Evolutionary conservation across 2,888 invertebrate species (phyloP).

Genomic region (Stenodema calcarata): DNA sequence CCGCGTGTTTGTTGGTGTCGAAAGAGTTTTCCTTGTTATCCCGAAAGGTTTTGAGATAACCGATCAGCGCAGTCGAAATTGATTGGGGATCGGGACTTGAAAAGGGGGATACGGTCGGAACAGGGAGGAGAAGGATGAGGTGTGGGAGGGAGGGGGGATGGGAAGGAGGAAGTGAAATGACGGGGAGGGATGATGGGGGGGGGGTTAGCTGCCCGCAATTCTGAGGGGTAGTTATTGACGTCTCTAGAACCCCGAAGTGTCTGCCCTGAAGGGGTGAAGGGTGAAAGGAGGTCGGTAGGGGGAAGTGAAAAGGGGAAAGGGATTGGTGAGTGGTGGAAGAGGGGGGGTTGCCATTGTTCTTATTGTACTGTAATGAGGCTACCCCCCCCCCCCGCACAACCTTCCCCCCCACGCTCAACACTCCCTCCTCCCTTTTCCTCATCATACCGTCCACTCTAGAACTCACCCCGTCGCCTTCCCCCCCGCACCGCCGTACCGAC

Average conservation of each 20-base stretch:
- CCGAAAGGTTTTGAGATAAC: neutral
- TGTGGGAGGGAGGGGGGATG: neutral
- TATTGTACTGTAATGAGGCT: constrained; percentile 56
- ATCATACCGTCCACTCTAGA: neutral
- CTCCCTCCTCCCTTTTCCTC: neutral
- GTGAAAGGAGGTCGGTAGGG: constrained; percentile 3
- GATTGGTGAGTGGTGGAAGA: constrained; percentile 25
- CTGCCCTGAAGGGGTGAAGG: constrained; percentile 27
- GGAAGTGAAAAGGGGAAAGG: neutral
- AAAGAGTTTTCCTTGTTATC: neutral
- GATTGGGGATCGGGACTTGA: neutral
- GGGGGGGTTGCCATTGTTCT: constrained; percentile 55
- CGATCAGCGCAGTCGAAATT: neutral
- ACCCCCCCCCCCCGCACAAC: constrained; percentile 19
- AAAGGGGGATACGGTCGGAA: too few species aligned
- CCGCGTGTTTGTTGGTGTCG: too few species aligned
- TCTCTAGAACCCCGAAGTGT: constrained; percentile 47
- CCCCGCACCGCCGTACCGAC: too few species aligned
- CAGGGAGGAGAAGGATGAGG: neutral
- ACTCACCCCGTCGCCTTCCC: neutral
- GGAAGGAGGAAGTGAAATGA: neutral
- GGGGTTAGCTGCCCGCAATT: constrained; percentile 42
- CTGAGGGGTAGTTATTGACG: constrained; percentile 51
- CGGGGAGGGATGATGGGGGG: too few species aligned
- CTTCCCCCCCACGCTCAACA: neutral